phyloP scores from a whole-genome alignment of 2,797 vertebrate genomes.

The Rhinoraja longicauda region DNA sequence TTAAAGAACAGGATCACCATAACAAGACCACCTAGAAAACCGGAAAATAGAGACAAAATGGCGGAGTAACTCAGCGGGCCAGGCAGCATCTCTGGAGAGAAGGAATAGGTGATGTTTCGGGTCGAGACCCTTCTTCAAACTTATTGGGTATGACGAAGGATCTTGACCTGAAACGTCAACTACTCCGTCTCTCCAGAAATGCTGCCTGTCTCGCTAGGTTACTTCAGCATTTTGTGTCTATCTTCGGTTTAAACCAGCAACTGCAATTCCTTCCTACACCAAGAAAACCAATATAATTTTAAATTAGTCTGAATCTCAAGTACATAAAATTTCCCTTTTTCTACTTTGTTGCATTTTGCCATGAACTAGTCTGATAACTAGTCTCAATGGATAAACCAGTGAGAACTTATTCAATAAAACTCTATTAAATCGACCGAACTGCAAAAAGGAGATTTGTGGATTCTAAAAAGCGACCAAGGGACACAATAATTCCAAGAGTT shows the following conservation, averaged over 20 bases:
- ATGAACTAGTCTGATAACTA: background rate
- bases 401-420: background rate
- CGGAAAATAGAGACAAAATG: background rate
- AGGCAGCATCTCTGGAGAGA: no score
- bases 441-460: background rate
- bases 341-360: background rate
- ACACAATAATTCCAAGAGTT: background rate
- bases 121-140: no score
- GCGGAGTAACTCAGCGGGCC: no score
- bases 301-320: background rate
- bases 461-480: background rate
- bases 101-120: no score
- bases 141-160: no score
- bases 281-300: background rate
- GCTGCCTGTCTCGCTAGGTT: no score
- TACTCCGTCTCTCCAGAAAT: no score
- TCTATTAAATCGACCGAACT: slow-evolving; percentile 9
- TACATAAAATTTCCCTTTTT: background rate
- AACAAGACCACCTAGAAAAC: background rate
- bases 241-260: no score
- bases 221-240: no score
- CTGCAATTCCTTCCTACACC: background rate
- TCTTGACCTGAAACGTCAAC: no score
- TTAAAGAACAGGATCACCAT: background rate
- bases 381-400: background rate